Percentiles rank a stretch among this genome's conserved stretches.
Conservation (phyloP, 2,113 vertebrate species). For the Labeo rohita region DNA sequence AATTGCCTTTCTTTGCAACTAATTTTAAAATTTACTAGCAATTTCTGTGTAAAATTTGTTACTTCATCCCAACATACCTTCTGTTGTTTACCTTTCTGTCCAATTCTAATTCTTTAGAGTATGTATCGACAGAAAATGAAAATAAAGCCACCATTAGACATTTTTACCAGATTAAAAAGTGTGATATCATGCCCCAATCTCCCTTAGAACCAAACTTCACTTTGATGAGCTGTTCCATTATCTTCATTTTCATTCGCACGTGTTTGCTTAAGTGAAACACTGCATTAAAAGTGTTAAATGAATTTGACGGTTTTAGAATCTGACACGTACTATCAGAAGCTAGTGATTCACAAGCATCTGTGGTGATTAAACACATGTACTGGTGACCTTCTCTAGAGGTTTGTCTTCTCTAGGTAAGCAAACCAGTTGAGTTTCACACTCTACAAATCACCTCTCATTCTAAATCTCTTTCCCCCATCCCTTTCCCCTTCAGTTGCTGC, state of each 20-base stretch:
- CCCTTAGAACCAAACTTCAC: background rate
- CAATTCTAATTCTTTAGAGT: background rate
- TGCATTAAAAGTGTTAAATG: background rate
- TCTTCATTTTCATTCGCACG: background rate
- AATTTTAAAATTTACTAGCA: too few relatives aligned
- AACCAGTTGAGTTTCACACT: constrained; percentile 67
- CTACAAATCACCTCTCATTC: constrained; percentile 71
- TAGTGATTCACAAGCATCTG: background rate
- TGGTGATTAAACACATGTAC: background rate
- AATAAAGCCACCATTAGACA: background rate
- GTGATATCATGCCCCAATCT: background rate
- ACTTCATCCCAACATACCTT: too few relatives aligned
- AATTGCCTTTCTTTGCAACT: too few relatives aligned
- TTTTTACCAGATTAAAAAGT: background rate
- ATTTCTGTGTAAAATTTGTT: too few relatives aligned
- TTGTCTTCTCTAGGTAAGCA: background rate
- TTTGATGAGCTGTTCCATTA: background rate
- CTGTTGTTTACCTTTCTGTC: too few relatives aligned
- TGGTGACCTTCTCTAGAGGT: background rate
- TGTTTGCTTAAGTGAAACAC: background rate
- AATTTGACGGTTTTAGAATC: background rate
- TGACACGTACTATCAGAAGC: background rate
- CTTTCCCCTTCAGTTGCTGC: constrained; percentile 55
- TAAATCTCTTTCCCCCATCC: constrained; percentile 15
- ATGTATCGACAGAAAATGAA: background rate